Conservation (phyloP, 2,113 vertebrate genomes). For the Notothenia rossii region DNA sequence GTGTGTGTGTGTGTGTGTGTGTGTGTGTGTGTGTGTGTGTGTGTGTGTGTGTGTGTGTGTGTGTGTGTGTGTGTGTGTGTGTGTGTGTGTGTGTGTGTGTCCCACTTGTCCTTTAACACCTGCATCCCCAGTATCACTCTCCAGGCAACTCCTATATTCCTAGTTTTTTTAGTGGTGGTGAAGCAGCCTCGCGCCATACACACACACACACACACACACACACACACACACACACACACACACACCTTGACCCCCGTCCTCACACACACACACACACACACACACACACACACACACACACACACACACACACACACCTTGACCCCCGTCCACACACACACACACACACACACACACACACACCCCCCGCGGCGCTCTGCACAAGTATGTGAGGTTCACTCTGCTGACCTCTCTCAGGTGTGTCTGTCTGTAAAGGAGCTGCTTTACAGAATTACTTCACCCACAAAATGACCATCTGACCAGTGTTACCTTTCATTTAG, state of each 20-base stretch:
- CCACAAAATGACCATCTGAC: too few species aligned
- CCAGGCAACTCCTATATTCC: constrained; percentile 62
- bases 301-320: constrained; percentile 67
- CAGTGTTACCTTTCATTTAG: too few species aligned
- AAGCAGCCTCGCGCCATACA: constrained; percentile 38
- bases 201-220: constrained; percentile 51
- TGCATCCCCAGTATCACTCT: constrained; percentile 40
- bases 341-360: constrained; percentile 18
- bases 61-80: constrained; percentile 34
- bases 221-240: background rate
- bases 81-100: constrained; percentile 41
- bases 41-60: too few species aligned
- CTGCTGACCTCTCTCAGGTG: constrained; percentile 61
- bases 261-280: constrained; percentile 37
- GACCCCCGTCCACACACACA: constrained; percentile 73
- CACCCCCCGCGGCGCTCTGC: constrained; percentile 64
- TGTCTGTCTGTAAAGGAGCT: constrained; percentile 42
- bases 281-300: constrained; percentile 42
- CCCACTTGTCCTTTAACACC: constrained; percentile 77
- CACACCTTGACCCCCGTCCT: constrained; percentile 83
- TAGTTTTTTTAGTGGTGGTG: constrained; percentile 67
- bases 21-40: too few species aligned
- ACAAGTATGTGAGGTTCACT: constrained; percentile 67
- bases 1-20: constrained; percentile 34
- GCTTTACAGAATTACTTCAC: constrained; percentile 17